These are phyloP conservation scores for Lamellibrachia columna DNA, from an alignment of 2,888 invertebrate species.

Conservation along the genomic window DNA sequence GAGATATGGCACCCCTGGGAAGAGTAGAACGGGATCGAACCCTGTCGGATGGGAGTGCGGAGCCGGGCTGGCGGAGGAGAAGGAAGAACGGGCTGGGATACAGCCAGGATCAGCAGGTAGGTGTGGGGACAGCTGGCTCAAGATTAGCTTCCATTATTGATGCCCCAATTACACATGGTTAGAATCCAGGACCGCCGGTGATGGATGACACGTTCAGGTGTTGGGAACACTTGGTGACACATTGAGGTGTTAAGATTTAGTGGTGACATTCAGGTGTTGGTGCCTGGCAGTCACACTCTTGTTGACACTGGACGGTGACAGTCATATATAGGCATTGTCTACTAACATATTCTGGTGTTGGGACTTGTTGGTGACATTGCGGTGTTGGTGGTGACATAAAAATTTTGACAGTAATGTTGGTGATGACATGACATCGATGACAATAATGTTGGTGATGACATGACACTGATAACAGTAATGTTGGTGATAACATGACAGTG, in stretches of 20 bases:
- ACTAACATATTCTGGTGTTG: not conserved
- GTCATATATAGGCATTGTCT: not conserved
- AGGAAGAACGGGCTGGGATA: not conserved
- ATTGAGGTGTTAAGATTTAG: not conserved
- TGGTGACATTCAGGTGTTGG: constrained; percentile 7
- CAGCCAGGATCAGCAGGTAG: not conserved
- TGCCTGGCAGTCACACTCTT: not conserved
- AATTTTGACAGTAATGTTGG: not conserved
- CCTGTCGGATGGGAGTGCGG: not conserved
- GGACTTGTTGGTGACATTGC: not conserved
- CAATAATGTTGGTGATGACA: too few relatives aligned
- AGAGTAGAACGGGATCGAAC: not conserved
- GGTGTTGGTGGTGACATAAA: not conserved
- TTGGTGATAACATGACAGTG: too few relatives aligned
- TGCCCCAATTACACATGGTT: not conserved
- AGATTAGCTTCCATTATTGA: not conserved
- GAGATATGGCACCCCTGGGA: not conserved
- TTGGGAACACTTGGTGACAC: not conserved
- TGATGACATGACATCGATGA: too few relatives aligned
- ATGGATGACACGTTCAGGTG: not conserved
- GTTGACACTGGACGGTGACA: not conserved
- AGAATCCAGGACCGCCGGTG: not conserved
- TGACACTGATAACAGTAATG: too few relatives aligned
- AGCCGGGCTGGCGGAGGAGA: not conserved
- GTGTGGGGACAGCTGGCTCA: not conserved